phyloP scores from a whole-genome alignment of 1,140 invertebrate species.

The Euura lappo region DNA sequence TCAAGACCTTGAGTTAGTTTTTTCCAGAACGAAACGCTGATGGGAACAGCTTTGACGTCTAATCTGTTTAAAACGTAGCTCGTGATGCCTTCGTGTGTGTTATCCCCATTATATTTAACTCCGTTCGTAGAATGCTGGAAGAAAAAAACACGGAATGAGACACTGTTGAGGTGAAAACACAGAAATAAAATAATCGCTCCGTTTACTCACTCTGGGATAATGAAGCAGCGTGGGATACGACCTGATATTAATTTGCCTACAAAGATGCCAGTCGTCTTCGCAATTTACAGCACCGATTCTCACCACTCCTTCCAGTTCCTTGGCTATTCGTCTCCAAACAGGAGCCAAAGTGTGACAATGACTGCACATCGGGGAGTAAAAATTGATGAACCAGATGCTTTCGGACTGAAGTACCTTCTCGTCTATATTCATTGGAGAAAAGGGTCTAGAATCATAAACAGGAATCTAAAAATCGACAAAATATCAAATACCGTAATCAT shows the following conservation, averaged over 20 bases:
- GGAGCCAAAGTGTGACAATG: conserved; percentile 82
- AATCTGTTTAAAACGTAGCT: conserved; percentile 57
- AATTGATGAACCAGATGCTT: conserved; percentile 84
- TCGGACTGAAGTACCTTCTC: conserved; percentile 67
- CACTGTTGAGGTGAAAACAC: neutral
- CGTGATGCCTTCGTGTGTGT: conserved; percentile 54
- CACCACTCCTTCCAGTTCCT: conserved; percentile 73
- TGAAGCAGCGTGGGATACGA: conserved; percentile 75
- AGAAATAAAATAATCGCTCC: conserved; percentile 10
- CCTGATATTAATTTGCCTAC: conserved; percentile 68
- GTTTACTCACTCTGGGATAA: conserved; percentile 52
- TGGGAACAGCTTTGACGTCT: conserved; percentile 41
- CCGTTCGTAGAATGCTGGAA: conserved; percentile 43
- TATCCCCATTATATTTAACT: conserved; percentile 53
- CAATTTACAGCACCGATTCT: conserved; percentile 83
- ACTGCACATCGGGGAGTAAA: conserved; percentile 84
- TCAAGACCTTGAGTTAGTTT: conserved; percentile 31
- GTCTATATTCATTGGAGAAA: conserved; percentile 49
- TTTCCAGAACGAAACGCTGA: conserved; percentile 43
- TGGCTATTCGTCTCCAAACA: conserved; percentile 81
- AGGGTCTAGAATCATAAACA: no score
- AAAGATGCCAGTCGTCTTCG: conserved; percentile 76
- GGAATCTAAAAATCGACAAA: no score
- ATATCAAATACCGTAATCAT: conserved; percentile 72
- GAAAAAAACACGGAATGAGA: conserved; percentile 14